Evolutionary conservation across 2,113 vertebrate genomes (phyloP).

Genomic region (Psilopogon haemacephalus): DNA sequence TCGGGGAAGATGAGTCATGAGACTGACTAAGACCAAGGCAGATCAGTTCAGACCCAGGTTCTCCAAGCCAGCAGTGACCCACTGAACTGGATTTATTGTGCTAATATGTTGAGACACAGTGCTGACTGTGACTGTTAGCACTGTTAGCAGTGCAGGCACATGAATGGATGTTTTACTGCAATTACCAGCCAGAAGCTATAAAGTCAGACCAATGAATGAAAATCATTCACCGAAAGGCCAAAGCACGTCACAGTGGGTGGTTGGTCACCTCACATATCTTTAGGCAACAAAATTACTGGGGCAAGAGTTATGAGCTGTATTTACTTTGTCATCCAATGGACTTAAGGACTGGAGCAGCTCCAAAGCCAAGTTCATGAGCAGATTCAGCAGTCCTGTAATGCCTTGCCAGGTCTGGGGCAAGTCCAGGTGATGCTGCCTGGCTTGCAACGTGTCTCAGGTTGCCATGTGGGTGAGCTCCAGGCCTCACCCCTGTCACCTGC

Average conservation of each 20-base stretch:
- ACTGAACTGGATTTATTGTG: background rate
- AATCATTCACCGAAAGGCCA: background rate
- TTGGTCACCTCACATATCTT: background rate
- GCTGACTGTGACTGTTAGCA: background rate
- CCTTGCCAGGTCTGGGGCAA: background rate
- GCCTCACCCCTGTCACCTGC: background rate
- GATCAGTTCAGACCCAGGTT: background rate
- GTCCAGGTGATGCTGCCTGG: fast-evolving
- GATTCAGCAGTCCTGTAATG: background rate
- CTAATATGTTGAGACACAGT: background rate
- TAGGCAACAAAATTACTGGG: background rate
- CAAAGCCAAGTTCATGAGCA: background rate
- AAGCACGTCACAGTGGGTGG: background rate
- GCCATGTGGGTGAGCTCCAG: fast-evolving
- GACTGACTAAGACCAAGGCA: background rate
- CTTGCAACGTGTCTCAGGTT: background rate
- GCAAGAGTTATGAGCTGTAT: background rate
- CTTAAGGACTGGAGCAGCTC: background rate
- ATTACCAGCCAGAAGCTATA: background rate
- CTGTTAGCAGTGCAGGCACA: fast-evolving
- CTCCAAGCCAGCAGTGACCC: background rate
- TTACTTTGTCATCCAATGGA: background rate
- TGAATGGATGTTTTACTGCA: background rate
- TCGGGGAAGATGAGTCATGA: background rate
- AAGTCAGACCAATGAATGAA: background rate